Base-by-base conservation (phyloP, 2,797 vertebrate genomes). In the Gephyroberyx darwinii region DNA sequence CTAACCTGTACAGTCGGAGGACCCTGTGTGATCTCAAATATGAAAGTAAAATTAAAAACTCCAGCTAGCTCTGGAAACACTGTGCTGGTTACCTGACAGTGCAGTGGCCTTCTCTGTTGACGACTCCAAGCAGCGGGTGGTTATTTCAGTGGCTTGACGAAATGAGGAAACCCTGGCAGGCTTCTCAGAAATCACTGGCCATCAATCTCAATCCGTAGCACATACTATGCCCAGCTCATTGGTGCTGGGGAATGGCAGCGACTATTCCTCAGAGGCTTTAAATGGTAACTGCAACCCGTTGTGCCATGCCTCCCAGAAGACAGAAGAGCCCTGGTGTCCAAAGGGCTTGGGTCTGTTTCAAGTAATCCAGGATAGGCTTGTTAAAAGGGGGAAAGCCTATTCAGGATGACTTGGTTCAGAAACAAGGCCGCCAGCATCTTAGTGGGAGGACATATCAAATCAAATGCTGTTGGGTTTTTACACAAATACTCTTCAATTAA, bases 331-430 rank as follows among this genome's bases (percentile, higher is more conserved):
- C 75, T 87, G 82, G 68, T 59, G 59, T 74, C 62, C 66, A 60
- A 39, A 78, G 84, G 93, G 93, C 92, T 80, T 93, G 92, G 75
- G 93, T 96, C 94, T 82, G 95, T 86, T 98, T 98, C 96, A 98
- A 98, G 96, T 98, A 98, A 97, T 98, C 96, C 96, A 98, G 96
- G 97, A 98, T 97, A 96, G 97, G 96, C 95, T 98, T 96, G 95
- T 93, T 88, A 89, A 92, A 94, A 88, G 88, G 83, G 89, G 91
- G 90, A 94, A 95, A 95, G 96, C 96, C 96, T 97, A 94, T 97
- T 96, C 96, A 82, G 82, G 96, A 96, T 94, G 93, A 97, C 96
- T 99, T 98, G 97, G 96, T 92, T 95, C 95, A 89, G 95, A 96
- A 94, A 92, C 90, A 39, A 89, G 77, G 93, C 93, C 79, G 69